phyloP scores from a whole-genome alignment of 2,888 invertebrate genomes.

The Ptychoptera albimana region DNA sequence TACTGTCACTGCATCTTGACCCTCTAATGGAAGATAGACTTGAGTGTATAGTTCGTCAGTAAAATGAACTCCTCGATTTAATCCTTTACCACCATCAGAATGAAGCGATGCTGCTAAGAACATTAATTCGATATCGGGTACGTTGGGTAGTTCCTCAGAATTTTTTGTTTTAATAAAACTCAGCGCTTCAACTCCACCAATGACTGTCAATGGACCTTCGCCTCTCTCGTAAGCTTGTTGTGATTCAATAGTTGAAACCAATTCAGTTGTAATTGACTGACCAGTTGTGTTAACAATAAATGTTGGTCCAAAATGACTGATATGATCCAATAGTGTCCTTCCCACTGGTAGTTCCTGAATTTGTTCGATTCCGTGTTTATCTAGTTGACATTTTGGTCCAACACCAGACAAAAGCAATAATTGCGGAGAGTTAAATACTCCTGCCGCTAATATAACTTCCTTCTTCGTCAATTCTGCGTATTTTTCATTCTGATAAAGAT shows the following conservation, averaged over 20 bases:
- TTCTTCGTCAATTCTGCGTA: slow-evolving; percentile 43
- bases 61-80: slow-evolving; percentile 39
- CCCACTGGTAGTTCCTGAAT: slow-evolving; percentile 52
- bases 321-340: slow-evolving; percentile 40
- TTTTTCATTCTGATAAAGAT: slow-evolving; percentile 34
- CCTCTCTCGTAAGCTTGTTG: background rate
- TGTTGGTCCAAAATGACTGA: slow-evolving; percentile 25
- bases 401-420: slow-evolving; percentile 74
- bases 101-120: slow-evolving; percentile 44
- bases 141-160: slow-evolving; percentile 38
- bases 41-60: slow-evolving; percentile 36
- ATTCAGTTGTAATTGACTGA: slow-evolving; percentile 12
- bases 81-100: slow-evolving; percentile 39
- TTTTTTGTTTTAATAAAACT: slow-evolving; percentile 42
- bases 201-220: slow-evolving; percentile 22
- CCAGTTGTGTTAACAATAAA: slow-evolving; percentile 24
- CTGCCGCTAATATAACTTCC: slow-evolving; percentile 74
- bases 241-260: background rate
- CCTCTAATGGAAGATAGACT: slow-evolving; percentile 38
- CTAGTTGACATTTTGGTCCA: slow-evolving; percentile 38
- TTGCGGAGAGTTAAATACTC: slow-evolving; percentile 79
- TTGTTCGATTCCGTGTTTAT: slow-evolving; percentile 38
- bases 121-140: slow-evolving; percentile 51
- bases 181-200: slow-evolving; percentile 51
- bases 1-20: slow-evolving; percentile 35